Percentiles rank a stretch among this genome's conserved stretches.
Conservation (phyloP, 2,888 invertebrate genomes). For the Cactoblastis cactorum region DNA sequence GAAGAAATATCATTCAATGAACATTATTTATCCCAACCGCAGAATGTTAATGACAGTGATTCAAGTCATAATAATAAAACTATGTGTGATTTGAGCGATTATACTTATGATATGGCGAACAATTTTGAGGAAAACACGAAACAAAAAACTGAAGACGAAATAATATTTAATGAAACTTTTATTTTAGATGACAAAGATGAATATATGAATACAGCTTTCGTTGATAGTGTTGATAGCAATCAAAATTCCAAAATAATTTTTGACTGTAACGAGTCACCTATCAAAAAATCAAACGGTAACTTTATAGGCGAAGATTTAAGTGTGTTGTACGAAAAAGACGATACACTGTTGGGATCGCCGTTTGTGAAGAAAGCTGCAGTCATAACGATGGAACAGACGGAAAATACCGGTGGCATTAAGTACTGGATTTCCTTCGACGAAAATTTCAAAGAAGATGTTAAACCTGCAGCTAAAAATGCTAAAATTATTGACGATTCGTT, state of each 20-base stretch:
- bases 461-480: conserved; percentile 16
- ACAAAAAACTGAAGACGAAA: conserved; percentile 7
- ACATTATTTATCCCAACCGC: background rate
- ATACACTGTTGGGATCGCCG: conserved; percentile 49
- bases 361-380: conserved; percentile 52
- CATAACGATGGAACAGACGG: conserved; percentile 63
- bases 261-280: conserved; percentile 53
- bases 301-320: conserved; percentile 32
- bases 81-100: background rate
- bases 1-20: conserved; percentile 8
- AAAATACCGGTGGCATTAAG: conserved; percentile 60
- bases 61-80: conserved; percentile 5
- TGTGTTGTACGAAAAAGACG: conserved; percentile 45
- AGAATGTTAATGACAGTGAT: background rate
- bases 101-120: conserved; percentile 10
- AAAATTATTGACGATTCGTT: conserved; percentile 41
- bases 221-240: conserved; percentile 33
- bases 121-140: conserved; percentile 8
- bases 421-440: conserved; percentile 73
- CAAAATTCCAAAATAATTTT: conserved; percentile 28
- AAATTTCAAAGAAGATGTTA: conserved; percentile 28
- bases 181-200: conserved; percentile 30
- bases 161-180: conserved; percentile 17
- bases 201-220: conserved; percentile 58
- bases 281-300: conserved; percentile 27